Evolutionary conservation across 2,797 vertebrate genomes (phyloP).

Genomic region (Fistularia commersonii): DNA sequence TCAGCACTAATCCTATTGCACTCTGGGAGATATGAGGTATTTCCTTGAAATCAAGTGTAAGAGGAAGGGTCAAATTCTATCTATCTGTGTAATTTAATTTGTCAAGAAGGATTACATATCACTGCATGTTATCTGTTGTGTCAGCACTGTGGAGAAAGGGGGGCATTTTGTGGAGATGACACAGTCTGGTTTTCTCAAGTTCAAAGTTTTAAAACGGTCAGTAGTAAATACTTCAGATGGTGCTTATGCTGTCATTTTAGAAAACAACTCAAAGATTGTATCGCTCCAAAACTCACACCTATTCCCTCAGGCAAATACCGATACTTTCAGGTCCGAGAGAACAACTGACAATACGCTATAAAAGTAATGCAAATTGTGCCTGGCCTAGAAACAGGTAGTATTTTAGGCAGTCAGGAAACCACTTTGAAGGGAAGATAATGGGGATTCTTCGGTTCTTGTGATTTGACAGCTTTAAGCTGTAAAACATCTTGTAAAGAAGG

Average conservation of each 20-base stretch:
- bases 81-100: conserved; percentile 17
- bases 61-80: not conserved
- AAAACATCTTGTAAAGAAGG: conserved; percentile 18
- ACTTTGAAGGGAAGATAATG: conserved; percentile 17
- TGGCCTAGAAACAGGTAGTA: conserved; percentile 20
- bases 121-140: conserved; percentile 42
- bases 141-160: conserved; percentile 27
- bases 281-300: conserved; percentile 28
- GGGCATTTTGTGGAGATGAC: conserved; percentile 23
- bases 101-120: conserved; percentile 22
- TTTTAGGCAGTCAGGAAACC: conserved; percentile 28
- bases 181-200: conserved; percentile 57
- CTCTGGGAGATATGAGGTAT: conserved; percentile 1
- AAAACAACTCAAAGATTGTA: conserved; percentile 53
- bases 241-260: conserved; percentile 66
- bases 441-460: conserved; percentile 19
- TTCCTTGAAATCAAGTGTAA: conserved; percentile 16
- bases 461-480: conserved; percentile 21
- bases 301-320: conserved; percentile 49
- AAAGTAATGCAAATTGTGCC: conserved; percentile 21
- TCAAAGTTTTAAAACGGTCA: conserved; percentile 60
- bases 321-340: conserved; percentile 3
- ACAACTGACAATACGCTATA: conserved; percentile 20
- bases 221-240: conserved; percentile 58
- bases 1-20: conserved; percentile 4